phyloP scores from a whole-genome alignment of 2,113 vertebrate species.

The Calyptomena viridis region DNA sequence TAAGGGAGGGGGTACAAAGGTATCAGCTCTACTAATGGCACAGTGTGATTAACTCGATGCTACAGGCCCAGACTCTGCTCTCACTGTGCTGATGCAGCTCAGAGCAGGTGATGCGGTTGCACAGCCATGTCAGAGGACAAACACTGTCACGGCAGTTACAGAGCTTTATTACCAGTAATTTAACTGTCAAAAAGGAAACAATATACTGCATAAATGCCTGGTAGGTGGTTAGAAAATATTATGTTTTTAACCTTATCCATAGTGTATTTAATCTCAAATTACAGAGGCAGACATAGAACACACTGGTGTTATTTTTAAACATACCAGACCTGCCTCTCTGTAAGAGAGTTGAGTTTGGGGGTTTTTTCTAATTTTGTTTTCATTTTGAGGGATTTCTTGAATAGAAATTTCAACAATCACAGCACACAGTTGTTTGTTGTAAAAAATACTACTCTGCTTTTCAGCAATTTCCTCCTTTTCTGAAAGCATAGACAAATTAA shows the following conservation, averaged over 20 bases:
- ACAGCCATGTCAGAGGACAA: background rate
- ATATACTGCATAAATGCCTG: background rate
- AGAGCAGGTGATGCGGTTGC: background rate
- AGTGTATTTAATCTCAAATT: background rate
- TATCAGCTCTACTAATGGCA: background rate
- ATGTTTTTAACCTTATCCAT: background rate
- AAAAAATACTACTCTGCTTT: background rate
- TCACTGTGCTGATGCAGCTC: background rate
- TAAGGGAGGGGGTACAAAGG: background rate
- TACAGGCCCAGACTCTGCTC: background rate
- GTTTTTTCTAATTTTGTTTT: background rate
- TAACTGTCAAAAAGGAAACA: slow-evolving; percentile 8
- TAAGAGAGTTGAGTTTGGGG: fast-evolving
- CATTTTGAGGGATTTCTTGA: background rate
- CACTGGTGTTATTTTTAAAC: background rate
- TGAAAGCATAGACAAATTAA: slow-evolving; percentile 36
- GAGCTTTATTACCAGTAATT: background rate
- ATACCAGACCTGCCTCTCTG: background rate
- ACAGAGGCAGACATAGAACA: background rate
- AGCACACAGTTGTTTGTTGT: background rate
- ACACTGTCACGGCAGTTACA: background rate
- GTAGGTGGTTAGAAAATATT: background rate
- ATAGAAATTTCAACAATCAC: background rate
- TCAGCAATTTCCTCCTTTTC: slow-evolving; percentile 11
- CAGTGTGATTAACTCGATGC: background rate